Conservation (phyloP, 2,797 vertebrate genomes). For the Malacoctenus gilli region DNA sequence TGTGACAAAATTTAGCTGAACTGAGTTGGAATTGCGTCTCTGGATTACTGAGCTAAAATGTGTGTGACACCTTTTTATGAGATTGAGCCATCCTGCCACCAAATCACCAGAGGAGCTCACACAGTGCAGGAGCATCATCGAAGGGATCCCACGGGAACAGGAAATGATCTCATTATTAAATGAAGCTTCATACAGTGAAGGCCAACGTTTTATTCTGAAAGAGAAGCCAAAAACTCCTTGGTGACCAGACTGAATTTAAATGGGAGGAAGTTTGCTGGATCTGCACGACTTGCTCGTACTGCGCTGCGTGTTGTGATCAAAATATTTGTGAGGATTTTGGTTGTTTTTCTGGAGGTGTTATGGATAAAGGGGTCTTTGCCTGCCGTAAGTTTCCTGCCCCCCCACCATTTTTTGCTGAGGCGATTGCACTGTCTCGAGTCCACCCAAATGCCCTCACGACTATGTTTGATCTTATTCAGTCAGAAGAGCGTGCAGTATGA, state of each 20-base stretch:
- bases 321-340: background rate
- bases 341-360: constrained; percentile 16
- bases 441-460: constrained; percentile 25
- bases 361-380: constrained; percentile 41
- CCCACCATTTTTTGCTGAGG: too few relatives aligned
- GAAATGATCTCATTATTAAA: constrained; percentile 7
- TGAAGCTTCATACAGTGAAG: constrained; percentile 6
- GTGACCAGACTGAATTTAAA: too few relatives aligned
- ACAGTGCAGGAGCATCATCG: constrained; percentile 30
- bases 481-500: constrained; percentile 20
- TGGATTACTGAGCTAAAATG: constrained; percentile 34
- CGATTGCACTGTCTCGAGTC: constrained; percentile 8
- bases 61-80: constrained; percentile 42
- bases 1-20: constrained; percentile 26
- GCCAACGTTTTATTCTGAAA: too few relatives aligned
- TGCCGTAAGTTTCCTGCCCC: constrained; percentile 36
- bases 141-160: constrained; percentile 41
- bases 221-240: too few relatives aligned
- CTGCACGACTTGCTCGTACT: too few relatives aligned
- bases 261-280: too few relatives aligned
- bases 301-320: too few relatives aligned
- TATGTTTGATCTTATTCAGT: constrained; percentile 49
- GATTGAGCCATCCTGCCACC: constrained; percentile 52
- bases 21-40: constrained; percentile 18
- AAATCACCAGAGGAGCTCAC: constrained; percentile 33